Evolutionary conservation across 1,140 invertebrate species (phyloP).

Genomic region (Dreissena rostriformis): DNA sequence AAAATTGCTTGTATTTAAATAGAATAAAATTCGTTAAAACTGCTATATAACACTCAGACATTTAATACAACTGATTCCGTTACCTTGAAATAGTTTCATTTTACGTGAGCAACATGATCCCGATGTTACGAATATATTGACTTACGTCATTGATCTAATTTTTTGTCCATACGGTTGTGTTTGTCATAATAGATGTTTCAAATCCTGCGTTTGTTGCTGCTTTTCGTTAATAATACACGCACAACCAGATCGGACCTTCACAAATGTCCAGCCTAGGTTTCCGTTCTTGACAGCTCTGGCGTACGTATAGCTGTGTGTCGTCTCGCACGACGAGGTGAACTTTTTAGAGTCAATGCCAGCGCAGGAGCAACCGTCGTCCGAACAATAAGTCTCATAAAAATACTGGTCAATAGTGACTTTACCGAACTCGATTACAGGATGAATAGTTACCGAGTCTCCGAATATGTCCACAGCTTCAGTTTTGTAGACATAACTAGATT

Average conservation of each 20-base stretch:
- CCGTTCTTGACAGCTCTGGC: constrained; percentile 40
- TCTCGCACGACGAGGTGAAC: constrained; percentile 36
- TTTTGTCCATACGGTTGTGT: too few relatives aligned
- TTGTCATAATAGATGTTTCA: too few relatives aligned
- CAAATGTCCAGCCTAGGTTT: constrained; percentile 27
- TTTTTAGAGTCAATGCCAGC: constrained; percentile 16
- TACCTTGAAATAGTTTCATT: too few relatives aligned
- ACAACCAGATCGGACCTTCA: constrained; percentile 47
- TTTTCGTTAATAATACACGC: constrained; percentile 5
- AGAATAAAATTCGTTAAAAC: too few relatives aligned
- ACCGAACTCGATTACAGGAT: constrained; percentile 26
- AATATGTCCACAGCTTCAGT: constrained; percentile 29
- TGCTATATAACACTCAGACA: too few relatives aligned
- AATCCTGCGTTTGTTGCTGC: too few relatives aligned
- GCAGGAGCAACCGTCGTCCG: constrained; percentile 20
- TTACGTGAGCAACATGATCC: too few relatives aligned
- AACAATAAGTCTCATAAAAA: constrained; percentile 46
- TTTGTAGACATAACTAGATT: not conserved
- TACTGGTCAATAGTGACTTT: constrained; percentile 16
- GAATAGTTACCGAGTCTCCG: constrained; percentile 32
- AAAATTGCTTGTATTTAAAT: too few relatives aligned
- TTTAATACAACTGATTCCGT: too few relatives aligned
- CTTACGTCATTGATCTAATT: too few relatives aligned
- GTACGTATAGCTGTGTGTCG: constrained; percentile 34
- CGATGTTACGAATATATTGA: too few relatives aligned